Percentiles rank a stretch among this genome's conserved stretches.
Conservation (phyloP, 2,888 invertebrate species). For the Drosophila quinaria region DNA sequence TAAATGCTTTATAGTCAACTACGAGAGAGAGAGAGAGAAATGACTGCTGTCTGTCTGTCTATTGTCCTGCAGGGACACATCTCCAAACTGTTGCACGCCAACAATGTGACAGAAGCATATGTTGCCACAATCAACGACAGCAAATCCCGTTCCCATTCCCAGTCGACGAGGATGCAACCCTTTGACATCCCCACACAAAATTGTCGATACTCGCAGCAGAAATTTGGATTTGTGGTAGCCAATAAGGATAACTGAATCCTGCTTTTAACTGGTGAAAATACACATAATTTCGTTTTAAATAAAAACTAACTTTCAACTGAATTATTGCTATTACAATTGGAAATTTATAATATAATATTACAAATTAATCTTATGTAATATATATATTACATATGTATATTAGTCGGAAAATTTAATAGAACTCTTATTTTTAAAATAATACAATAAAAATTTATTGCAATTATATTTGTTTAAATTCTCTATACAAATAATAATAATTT, state of each 20-base stretch:
- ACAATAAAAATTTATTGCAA: too few relatives aligned
- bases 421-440: too few relatives aligned
- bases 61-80: conserved; percentile 30
- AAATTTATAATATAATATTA: too few relatives aligned
- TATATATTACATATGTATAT: too few relatives aligned
- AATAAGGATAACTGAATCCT: neutral
- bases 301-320: neutral
- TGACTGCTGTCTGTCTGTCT: conserved; percentile 20
- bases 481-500: too few relatives aligned
- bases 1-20: conserved; percentile 78
- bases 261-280: neutral
- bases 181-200: conserved; percentile 29
- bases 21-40: conserved; percentile 13
- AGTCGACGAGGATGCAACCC: conserved; percentile 37
- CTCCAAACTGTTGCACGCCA: conserved; percentile 60
- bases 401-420: too few relatives aligned
- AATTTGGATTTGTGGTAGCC: conserved; percentile 1
- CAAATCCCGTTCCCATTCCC: conserved; percentile 1
- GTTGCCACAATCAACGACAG: conserved; percentile 67
- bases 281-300: neutral
- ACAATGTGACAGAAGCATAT: conserved; percentile 76
- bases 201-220: conserved; percentile 5
- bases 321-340: too few relatives aligned
- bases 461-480: too few relatives aligned
- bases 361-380: too few relatives aligned